Percentiles rank a stretch among this genome's conserved stretches.
Evolutionary conservation across 2,888 invertebrate genomes (phyloP).

Genomic region (Lepetodrilus schrolli): DNA sequence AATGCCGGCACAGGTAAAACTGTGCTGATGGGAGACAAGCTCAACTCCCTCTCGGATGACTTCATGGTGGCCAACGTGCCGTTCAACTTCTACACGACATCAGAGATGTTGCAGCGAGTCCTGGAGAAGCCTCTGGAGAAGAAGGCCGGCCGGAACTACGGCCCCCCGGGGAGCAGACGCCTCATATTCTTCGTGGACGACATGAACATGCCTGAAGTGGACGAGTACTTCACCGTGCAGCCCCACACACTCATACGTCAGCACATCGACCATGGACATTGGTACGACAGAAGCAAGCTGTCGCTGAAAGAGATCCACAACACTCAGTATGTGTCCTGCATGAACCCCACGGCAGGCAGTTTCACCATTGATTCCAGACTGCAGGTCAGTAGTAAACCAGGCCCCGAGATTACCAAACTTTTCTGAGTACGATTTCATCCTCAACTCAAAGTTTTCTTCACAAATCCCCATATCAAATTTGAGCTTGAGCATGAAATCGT

Average conservation of each 20-base stretch:
- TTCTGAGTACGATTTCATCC: too few relatives aligned
- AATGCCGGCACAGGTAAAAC: conserved; percentile 96
- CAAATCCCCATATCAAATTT: too few relatives aligned
- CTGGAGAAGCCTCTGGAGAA: conserved; percentile 96
- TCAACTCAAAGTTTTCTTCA: too few relatives aligned
- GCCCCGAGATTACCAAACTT: too few relatives aligned
- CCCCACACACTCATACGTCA: conserved; percentile 96
- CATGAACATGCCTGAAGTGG: conserved; percentile 98
- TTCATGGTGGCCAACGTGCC: conserved; percentile 93
- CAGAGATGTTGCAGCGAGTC: conserved; percentile 82
- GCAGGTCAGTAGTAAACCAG: too few relatives aligned
- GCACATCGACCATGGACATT: conserved; percentile 95
- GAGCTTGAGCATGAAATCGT: too few relatives aligned
- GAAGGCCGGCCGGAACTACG: conserved; percentile 95
- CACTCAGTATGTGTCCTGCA: conserved; percentile 96
- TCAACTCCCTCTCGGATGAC: conserved; percentile 84
- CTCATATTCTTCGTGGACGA: conserved; percentile 97
- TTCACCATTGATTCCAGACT: conserved; percentile 96
- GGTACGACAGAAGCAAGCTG: conserved; percentile 94
- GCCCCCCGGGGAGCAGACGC: conserved; percentile 94
- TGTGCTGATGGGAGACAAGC: conserved; percentile 90
- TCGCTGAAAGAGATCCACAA: conserved; percentile 95
- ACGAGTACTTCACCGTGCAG: conserved; percentile 95
- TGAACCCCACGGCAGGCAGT: conserved; percentile 98
- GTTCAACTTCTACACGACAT: conserved; percentile 96